phyloP scores from a whole-genome alignment of 1,140 invertebrate species.

The Macrosteles quadrilineatus region DNA sequence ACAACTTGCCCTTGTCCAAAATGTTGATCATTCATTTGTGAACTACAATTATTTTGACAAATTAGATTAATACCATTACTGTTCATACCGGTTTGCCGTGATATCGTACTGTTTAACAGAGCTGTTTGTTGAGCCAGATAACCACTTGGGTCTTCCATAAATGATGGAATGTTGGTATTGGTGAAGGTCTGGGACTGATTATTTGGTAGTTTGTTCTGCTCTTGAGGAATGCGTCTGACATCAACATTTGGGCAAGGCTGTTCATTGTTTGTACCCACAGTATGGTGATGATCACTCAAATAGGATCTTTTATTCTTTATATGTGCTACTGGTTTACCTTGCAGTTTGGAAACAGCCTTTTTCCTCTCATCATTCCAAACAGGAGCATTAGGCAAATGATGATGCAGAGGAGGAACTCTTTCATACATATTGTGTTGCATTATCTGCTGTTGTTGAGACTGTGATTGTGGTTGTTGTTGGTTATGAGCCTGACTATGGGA shows the following conservation, averaged over 20 bases:
- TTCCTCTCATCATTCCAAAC: constrained; percentile 64
- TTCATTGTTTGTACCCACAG: constrained; percentile 42
- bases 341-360: constrained; percentile 56
- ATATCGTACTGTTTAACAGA: constrained; percentile 79
- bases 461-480: constrained; percentile 19
- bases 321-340: constrained; percentile 55
- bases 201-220: constrained; percentile 33
- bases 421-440: constrained; percentile 55
- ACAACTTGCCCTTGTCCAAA: constrained; percentile 11
- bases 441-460: constrained; percentile 44
- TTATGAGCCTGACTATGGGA: background rate
- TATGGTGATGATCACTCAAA: constrained; percentile 38
- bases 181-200: constrained; percentile 8
- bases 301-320: constrained; percentile 57
- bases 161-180: constrained; percentile 58
- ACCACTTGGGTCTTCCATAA: constrained; percentile 86
- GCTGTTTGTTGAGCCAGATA: constrained; percentile 86
- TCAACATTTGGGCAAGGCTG: constrained; percentile 59
- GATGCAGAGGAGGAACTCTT: constrained; percentile 70
- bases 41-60: constrained; percentile 21
- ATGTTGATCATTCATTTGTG: constrained; percentile 25
- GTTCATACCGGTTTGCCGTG: constrained; percentile 64
- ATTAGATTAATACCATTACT: constrained; percentile 24
- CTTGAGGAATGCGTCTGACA: constrained; percentile 43
- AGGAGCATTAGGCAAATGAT: constrained; percentile 61